These are phyloP conservation scores for Elegia similella DNA, from an alignment of 2,888 invertebrate species.

Conservation along the genomic window DNA sequence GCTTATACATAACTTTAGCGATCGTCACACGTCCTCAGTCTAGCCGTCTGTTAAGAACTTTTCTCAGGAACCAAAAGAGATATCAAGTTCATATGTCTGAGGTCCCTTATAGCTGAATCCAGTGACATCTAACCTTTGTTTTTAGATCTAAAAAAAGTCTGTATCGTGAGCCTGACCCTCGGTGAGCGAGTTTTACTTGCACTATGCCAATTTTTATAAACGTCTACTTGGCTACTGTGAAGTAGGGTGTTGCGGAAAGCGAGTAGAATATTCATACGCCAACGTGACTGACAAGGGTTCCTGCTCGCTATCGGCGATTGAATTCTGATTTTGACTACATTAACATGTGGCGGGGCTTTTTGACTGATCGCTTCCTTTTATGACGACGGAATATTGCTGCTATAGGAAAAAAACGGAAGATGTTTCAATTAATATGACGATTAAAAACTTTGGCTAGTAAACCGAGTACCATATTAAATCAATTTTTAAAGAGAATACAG, in stretches of 20 bases:
- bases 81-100: too few species aligned
- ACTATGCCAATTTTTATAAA: not conserved
- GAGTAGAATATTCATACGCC: conserved; percentile 48
- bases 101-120: too few species aligned
- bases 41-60: too few species aligned
- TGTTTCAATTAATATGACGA: not conserved
- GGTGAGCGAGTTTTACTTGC: too few species aligned
- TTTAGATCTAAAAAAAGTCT: too few species aligned
- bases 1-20: too few species aligned
- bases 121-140: too few species aligned
- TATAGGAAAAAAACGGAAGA: not conserved
- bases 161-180: too few species aligned
- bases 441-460: not conserved
- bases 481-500: too few species aligned
- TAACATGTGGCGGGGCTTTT: conserved; percentile 3
- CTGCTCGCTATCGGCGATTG: conserved; percentile 31
- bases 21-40: too few species aligned
- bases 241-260: conserved; percentile 39
- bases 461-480: too few species aligned
- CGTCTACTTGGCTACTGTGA: not conserved
- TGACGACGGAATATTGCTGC: not conserved
- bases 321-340: conserved; percentile 23
- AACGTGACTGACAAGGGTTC: conserved; percentile 48
- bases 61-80: too few species aligned
- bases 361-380: conserved; percentile 6